Conservation (phyloP, 2,888 invertebrate species). For the Leptopilina myrica region DNA sequence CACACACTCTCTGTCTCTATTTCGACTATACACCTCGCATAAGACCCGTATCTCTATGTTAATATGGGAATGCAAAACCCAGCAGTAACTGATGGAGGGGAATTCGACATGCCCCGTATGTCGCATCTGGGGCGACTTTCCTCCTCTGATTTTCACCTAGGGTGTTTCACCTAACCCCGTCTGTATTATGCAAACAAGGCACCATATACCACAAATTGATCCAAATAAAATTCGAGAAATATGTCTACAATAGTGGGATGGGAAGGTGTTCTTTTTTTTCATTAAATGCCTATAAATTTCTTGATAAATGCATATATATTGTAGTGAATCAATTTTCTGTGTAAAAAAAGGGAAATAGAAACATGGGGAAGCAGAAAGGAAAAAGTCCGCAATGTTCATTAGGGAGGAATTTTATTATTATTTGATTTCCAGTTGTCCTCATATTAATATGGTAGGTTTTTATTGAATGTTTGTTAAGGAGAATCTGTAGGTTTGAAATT, state of each 20-base stretch:
- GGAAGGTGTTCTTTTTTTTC: constrained; percentile 9
- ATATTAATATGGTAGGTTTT: too few relatives aligned
- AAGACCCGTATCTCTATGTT: constrained; percentile 74
- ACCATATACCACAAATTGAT: constrained; percentile 38
- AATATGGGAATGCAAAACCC: constrained; percentile 70
- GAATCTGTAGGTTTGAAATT: too few relatives aligned
- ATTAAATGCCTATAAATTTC: background rate
- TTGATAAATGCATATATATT: background rate
- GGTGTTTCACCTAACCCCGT: constrained; percentile 59
- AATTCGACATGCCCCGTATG: constrained; percentile 69
- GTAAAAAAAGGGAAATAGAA: too few relatives aligned
- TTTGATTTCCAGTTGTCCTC: too few relatives aligned
- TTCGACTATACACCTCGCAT: constrained; percentile 7
- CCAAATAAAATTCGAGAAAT: constrained; percentile 28
- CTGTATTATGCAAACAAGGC: constrained; percentile 34
- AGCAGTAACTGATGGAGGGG: constrained; percentile 66
- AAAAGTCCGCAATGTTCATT: too few relatives aligned
- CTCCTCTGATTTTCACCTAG: constrained; percentile 50
- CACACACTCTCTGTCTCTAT: too few relatives aligned
- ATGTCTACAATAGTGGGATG: background rate
- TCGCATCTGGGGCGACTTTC: constrained; percentile 62
- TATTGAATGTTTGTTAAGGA: too few relatives aligned
- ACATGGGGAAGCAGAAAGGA: too few relatives aligned
- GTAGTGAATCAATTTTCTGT: too few relatives aligned
- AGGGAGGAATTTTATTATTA: too few relatives aligned